Base-by-base conservation (phyloP, 2,797 vertebrate genomes). In the Dryobates pubescens region DNA sequence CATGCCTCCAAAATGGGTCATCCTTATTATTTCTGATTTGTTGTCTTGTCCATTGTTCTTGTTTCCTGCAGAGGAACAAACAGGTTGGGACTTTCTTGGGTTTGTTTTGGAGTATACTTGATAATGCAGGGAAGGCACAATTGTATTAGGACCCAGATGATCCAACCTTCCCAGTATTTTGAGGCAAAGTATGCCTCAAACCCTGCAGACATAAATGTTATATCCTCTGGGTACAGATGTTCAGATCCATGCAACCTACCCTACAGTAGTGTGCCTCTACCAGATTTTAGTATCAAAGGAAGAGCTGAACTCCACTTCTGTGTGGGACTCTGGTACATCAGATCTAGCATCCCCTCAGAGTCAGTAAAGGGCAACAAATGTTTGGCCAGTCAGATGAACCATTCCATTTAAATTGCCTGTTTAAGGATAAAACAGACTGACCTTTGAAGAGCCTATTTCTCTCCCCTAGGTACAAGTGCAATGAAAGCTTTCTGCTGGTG, bases 1-100 rank as follows among this genome's bases (percentile, higher is more conserved):
- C 77, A 64, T 99, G 98, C 90, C 95, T 97, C 99, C 99, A 99
- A 94, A 99, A 97, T 17, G 98, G 98, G 77, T 99, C 97, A 84
- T 95, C 94, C 94, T 97, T 97, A 78, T 98, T 97, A 68, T 96
- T 85, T 95, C 97, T 98, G 71, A 99, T 98, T 92, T 98, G 98
- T 69, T 97, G 68, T 88, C 98, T 97, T 85, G 98, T 97, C 99
- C 99, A 99, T 0, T 95, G 41, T 75, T 98, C 98, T 97, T 99
- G 99, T 85, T 98, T 96, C 85, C 99, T 99, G 45, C 65, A 92
- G 94, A 86, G 84, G 94, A 96, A 96, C 86, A 89, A 86, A 92
- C 41, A 96, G 63, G 85, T 94, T 89, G 87, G 77, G 24, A 29
- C 38, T 96, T 92, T 93, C 89, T 92, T 53, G 59, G 0, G 22